Percentiles rank a stretch among this genome's conserved stretches.
Conservation (phyloP, 35 echinoderm and acorn worm genomes). For the Acanthaster planci region DNA sequence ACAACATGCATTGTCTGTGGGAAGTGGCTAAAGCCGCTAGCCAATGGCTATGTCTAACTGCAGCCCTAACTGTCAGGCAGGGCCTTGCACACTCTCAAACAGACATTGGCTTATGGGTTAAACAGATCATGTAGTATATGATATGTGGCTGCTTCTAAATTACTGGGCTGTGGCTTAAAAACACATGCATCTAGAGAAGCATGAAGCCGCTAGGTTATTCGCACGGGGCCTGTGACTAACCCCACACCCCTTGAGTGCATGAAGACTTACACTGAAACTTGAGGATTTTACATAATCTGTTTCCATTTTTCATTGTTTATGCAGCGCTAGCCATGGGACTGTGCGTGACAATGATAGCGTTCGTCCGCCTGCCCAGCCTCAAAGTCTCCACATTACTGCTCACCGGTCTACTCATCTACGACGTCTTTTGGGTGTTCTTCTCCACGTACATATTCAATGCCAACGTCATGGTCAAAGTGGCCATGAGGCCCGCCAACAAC, state of each 20-base stretch:
- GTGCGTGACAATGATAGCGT: slow-evolving; percentile 99
- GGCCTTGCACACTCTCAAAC: too few species aligned
- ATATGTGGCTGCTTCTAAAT: too few species aligned
- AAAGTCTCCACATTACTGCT: slow-evolving; percentile 95
- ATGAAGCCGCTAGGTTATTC: too few species aligned
- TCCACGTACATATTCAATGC: slow-evolving; percentile 99
- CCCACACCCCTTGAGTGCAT: background rate
- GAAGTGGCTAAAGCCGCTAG: too few species aligned
- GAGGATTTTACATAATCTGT: background rate
- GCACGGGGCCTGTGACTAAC: too few species aligned
- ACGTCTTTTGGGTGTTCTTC: slow-evolving; percentile 99
- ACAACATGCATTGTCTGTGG: too few species aligned
- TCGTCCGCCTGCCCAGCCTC: slow-evolving; percentile 89
- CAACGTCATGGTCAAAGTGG: slow-evolving; percentile 99
- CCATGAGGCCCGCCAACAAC: slow-evolving; percentile 94
- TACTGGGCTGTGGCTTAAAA: too few species aligned
- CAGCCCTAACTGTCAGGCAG: too few species aligned
- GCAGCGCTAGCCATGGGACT: slow-evolving; percentile 98
- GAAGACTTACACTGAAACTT: background rate
- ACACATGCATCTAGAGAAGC: too few species aligned
- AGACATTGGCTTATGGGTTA: too few species aligned
- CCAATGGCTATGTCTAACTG: too few species aligned
- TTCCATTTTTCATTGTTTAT: slow-evolving; percentile 20
- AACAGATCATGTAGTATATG: too few species aligned
- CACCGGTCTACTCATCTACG: slow-evolving; percentile 95